A percentile compares a stretch with the other conserved stretches of the same genome.
phyloP scores from a whole-genome alignment of 2,113 vertebrate genomes.

The Scortum barcoo region DNA sequence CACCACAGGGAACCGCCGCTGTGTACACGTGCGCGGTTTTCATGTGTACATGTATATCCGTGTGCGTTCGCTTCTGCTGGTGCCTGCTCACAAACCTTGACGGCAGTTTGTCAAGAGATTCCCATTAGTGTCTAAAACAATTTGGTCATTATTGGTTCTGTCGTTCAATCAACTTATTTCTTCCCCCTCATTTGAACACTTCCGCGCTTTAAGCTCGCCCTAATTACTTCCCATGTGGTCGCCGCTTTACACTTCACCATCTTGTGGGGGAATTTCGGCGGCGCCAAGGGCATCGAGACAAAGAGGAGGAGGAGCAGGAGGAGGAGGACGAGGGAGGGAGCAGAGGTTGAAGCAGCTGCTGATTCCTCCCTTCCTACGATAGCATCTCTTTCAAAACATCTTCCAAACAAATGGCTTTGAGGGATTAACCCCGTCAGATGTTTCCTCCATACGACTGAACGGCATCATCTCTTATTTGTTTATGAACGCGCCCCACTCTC shows the following conservation, averaged over 20 bases:
- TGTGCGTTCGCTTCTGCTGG: not conserved
- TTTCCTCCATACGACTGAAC: slow-evolving; percentile 46
- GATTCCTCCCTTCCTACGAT: slow-evolving; percentile 26
- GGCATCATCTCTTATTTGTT: slow-evolving; percentile 72
- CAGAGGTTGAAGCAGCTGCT: slow-evolving; percentile 35
- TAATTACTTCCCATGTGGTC: slow-evolving; percentile 77
- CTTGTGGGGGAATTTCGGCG: slow-evolving; percentile 54
- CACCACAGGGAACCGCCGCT: not conserved
- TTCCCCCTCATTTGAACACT: slow-evolving; percentile 54
- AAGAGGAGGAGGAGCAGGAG: slow-evolving; percentile 26
- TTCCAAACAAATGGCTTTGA: slow-evolving; percentile 65
- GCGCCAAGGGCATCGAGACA: slow-evolving; percentile 68
- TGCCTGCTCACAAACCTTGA: slow-evolving; percentile 31
- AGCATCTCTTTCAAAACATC: slow-evolving; percentile 54
- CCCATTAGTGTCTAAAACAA: slow-evolving; percentile 49
- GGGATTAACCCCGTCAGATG: slow-evolving; percentile 68
- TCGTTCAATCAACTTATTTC: slow-evolving; percentile 64
- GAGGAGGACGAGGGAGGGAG: slow-evolving; percentile 27
- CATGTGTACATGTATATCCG: not conserved
- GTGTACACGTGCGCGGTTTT: not conserved
- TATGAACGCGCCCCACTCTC: slow-evolving; percentile 44
- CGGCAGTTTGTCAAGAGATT: slow-evolving; percentile 59
- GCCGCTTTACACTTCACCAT: slow-evolving; percentile 53
- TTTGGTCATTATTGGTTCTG: slow-evolving; percentile 63
- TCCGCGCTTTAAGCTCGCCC: slow-evolving; percentile 44